These are phyloP conservation scores for Agrochola lota DNA, from an alignment of 2,888 invertebrate genomes.

Conservation along the genomic window DNA sequence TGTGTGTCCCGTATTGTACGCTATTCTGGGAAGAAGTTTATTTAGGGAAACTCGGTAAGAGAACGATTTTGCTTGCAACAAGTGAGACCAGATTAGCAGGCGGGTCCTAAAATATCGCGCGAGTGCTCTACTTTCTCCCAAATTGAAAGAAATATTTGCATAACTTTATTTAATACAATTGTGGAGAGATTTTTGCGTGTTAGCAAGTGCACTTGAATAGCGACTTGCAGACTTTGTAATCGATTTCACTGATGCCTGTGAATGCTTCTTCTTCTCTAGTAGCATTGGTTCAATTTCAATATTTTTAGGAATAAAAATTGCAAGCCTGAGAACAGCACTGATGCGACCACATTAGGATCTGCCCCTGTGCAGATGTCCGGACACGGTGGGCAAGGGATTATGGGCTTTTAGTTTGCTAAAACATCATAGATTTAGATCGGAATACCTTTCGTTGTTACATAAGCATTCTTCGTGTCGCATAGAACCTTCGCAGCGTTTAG, in stretches of 20 bases:
- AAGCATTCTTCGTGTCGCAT: constrained; percentile 60
- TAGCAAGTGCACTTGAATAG: too few relatives aligned
- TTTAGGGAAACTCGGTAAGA: constrained; percentile 26
- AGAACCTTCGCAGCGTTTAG: constrained; percentile 62
- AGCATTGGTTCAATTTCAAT: neutral
- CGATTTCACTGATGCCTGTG: neutral
- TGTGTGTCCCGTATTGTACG: constrained; percentile 39
- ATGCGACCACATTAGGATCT: neutral
- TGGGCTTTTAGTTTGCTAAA: neutral
- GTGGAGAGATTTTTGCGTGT: neutral
- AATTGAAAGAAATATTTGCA: neutral
- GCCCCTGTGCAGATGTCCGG: neutral
- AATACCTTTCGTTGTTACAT: constrained; percentile 47
- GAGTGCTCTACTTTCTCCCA: constrained; percentile 3
- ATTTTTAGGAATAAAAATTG: neutral
- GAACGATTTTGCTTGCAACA: constrained; percentile 1
- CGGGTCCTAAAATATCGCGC: neutral
- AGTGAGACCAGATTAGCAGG: constrained; percentile 1
- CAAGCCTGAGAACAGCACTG: neutral
- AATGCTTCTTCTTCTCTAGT: neutral
- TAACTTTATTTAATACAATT: neutral
- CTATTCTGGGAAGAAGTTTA: constrained; percentile 49
- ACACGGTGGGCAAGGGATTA: neutral
- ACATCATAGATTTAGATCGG: constrained; percentile 1
- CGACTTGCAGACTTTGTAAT: neutral